Evolutionary conservation across 35 echinoderm and acorn worm genomes (phyloP), one percentile per base, ranked within the genome.

Genomic region (Ptychodera flava): DNA sequence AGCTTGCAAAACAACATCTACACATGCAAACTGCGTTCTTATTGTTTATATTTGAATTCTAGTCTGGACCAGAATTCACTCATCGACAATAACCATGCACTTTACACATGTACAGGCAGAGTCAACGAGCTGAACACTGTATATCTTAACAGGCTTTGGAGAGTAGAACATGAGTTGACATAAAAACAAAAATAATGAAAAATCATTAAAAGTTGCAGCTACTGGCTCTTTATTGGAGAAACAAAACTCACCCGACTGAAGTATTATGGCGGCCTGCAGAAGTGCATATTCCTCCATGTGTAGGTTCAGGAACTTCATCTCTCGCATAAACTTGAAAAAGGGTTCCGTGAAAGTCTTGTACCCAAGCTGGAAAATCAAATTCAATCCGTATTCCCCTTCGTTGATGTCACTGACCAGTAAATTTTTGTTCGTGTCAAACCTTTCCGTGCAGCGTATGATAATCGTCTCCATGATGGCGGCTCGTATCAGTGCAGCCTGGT

Each of bases 331-430:
- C 86, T 99, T 83, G 88, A 99, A 99, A 22, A 90, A 93, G n/a
- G 90, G 90, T 88, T 92, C 96, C 34, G 90, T 90, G 0, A 99
- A 85, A 28, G 96, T 91, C 10, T 92, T 89, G 35, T 91, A 99
- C 10, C 96, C 96, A 79, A 99, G 79, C 78, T 92, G 88, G 38
- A 92, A 99, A 90, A 99, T 94, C 96, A 99, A 94, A 37, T 94
- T 81, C 22, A 99, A 91, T 79, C 90, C 90, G 88, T 94, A 99
- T 81, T 90, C 85, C 80, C 94, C 96, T 37, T 90, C 93, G 80
- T 93, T 97, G 86, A 94, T 89, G 79, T 91, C 92, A 83, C 94
- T 99, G 0, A 94, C 89, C 36, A 99, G 38, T 36, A 91, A 92
- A 64, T 88, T 90, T 76, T 94, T 94, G 1, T 94, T 93, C 14